phyloP scores from a whole-genome alignment of 2,797 vertebrate species.

The Typhlichthys eigenmanni region DNA sequence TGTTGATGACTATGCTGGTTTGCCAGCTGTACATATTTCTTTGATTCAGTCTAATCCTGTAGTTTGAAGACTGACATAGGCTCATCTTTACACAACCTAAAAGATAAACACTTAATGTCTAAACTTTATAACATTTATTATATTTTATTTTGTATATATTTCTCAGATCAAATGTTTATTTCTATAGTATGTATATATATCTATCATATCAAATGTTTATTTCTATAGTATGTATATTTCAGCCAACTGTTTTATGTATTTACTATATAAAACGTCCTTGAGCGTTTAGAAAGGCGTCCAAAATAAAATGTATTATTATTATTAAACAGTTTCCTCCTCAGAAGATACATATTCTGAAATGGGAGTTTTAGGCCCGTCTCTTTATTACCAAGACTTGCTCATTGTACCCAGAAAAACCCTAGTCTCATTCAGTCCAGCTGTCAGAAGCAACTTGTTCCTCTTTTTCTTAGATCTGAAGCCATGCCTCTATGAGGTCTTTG shows the following conservation, averaged over 20 bases:
- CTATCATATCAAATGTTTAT: too few relatives aligned
- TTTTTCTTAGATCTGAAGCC: background rate
- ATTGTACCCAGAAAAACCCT: background rate
- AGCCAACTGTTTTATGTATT: too few relatives aligned
- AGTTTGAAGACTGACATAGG: background rate
- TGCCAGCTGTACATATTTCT: background rate
- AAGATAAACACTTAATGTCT: background rate
- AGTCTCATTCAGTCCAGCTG: background rate
- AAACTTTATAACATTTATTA: too few relatives aligned
- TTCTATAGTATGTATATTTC: too few relatives aligned
- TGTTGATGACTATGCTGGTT: slow-evolving; percentile 4
- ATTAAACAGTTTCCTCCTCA: background rate
- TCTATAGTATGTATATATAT: too few relatives aligned
- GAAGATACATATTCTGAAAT: slow-evolving; percentile 8
- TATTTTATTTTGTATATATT: too few relatives aligned
- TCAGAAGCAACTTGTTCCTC: background rate
- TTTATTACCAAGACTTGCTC: background rate
- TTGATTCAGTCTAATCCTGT: background rate
- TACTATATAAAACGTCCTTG: too few relatives aligned
- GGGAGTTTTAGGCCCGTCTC: background rate
- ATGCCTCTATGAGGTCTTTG: background rate
- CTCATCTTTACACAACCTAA: background rate
- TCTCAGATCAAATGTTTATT: too few relatives aligned
- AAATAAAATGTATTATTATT: too few relatives aligned
- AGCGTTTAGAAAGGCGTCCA: too few relatives aligned